Conservation (phyloP, 2,113 vertebrate genomes). For the Parus major region DNA sequence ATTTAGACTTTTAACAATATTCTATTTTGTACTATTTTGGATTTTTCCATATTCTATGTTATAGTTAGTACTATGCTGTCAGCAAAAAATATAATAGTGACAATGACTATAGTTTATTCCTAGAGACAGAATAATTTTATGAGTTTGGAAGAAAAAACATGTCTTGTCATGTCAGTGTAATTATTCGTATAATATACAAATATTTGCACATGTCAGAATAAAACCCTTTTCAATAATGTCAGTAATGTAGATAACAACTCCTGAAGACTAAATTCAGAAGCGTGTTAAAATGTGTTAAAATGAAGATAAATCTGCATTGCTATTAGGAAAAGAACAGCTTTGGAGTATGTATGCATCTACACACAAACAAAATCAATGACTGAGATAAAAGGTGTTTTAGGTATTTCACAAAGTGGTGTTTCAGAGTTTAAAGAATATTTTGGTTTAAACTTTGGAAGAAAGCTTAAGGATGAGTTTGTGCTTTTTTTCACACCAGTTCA, state of each 20-base stretch:
- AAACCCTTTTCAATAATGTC: neutral
- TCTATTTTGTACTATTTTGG: neutral
- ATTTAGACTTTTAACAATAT: neutral
- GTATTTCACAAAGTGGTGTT: neutral
- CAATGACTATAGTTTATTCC: neutral
- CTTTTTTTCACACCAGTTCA: slow-evolving; percentile 7
- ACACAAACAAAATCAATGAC: neutral
- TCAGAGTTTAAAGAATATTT: neutral
- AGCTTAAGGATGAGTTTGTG: neutral
- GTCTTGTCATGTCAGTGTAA: neutral
- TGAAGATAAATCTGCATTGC: neutral
- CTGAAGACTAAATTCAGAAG: neutral
- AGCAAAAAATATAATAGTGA: neutral
- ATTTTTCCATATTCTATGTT: neutral
- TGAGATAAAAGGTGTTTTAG: neutral
- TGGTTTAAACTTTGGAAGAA: neutral
- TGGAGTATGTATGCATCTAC: neutral
- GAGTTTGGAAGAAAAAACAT: neutral
- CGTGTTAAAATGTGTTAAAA: neutral
- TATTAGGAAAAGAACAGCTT: neutral
- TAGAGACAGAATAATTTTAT: neutral
- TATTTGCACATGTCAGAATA: neutral
- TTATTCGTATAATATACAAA: neutral
- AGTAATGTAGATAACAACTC: neutral
- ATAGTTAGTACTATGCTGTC: neutral